Evolutionary conservation across 2,888 invertebrate genomes (phyloP).

Genomic region (Lithophane socia): DNA sequence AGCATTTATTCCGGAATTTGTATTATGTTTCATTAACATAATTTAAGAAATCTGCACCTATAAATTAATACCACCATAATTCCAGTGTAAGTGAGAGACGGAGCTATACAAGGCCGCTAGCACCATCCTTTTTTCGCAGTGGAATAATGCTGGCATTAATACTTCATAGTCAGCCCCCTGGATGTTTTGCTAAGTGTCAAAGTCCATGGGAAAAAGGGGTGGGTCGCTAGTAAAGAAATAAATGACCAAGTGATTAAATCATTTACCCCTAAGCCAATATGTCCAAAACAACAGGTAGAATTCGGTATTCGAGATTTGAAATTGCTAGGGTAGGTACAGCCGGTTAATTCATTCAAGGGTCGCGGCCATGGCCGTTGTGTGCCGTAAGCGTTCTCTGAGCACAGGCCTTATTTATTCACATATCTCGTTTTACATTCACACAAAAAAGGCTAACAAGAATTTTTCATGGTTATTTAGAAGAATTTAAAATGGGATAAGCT

Average conservation of each 20-base stretch:
- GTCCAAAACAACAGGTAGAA: constrained; percentile 42
- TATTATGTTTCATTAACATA: neutral
- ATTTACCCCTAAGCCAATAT: constrained; percentile 38
- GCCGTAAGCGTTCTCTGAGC: constrained; percentile 70
- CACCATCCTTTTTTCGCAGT: no score
- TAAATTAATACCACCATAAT: no score
- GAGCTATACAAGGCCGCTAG: no score
- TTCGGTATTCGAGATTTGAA: constrained; percentile 59
- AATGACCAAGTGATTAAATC: constrained; percentile 18
- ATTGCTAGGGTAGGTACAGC: constrained; percentile 53
- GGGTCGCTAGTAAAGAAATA: neutral
- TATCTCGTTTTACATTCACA: constrained; percentile 66
- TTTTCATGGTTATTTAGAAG: constrained; percentile 61
- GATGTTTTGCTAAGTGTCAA: neutral
- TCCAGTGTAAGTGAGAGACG: no score
- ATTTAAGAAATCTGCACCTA: neutral
- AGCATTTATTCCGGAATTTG: neutral
- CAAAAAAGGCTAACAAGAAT: constrained; percentile 63
- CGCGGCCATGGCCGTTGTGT: constrained; percentile 55
- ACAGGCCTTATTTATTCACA: constrained; percentile 71
- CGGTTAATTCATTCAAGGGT: constrained; percentile 66
- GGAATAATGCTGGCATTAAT: no score
- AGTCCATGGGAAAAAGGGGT: neutral
- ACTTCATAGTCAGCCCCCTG: no score
- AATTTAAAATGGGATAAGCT: constrained; percentile 63